A percentile compares a stretch with the other conserved stretches of the same genome.
phyloP scores from a whole-genome alignment of 2,888 invertebrate species.

The Scaptomyza flava region DNA sequence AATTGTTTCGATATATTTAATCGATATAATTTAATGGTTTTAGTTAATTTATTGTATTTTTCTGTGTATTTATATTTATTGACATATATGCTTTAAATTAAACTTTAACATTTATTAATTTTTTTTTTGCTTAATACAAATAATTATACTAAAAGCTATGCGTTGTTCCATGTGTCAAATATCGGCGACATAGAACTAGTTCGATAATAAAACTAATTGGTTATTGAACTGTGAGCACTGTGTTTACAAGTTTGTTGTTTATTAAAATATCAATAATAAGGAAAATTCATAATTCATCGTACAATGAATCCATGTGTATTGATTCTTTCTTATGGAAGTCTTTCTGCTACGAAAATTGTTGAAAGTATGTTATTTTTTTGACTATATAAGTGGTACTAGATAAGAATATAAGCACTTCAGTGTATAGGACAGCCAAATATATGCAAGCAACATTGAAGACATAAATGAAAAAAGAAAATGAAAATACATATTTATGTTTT shows the following conservation, averaged over 20 bases:
- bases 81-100: neutral
- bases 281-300: slow-evolving; percentile 2
- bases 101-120: neutral
- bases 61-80: neutral
- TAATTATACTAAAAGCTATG: neutral
- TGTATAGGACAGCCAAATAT: neutral
- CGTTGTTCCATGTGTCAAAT: neutral
- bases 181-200: neutral
- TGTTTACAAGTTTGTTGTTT: slow-evolving; percentile 39
- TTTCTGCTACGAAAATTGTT: slow-evolving; percentile 39
- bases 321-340: slow-evolving; percentile 49
- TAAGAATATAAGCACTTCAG: neutral
- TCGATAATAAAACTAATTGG: slow-evolving; percentile 11
- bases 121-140: neutral
- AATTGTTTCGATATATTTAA: slow-evolving; percentile 16
- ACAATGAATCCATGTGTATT: slow-evolving; percentile 51
- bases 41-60: too few relatives aligned
- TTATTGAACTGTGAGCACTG: neutral
- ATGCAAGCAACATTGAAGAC: neutral
- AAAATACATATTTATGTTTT: neutral
- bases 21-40: neutral
- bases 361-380: slow-evolving; percentile 40
- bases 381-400: neutral
- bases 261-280: neutral
- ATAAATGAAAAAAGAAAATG: neutral